Conservation (phyloP, 2,888 invertebrate species). For the Phorcus lineatus region DNA sequence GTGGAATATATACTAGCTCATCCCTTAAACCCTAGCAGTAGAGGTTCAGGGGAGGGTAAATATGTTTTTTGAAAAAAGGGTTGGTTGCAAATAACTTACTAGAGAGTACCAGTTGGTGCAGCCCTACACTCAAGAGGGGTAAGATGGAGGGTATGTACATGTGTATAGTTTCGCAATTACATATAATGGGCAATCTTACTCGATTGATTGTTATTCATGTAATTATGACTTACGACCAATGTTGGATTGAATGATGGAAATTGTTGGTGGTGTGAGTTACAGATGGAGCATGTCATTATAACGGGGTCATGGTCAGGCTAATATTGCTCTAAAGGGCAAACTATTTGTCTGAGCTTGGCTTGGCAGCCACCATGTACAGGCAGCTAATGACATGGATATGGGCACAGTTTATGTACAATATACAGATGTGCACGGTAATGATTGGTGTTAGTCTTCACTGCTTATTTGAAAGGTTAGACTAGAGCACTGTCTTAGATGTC, state of each 20-base stretch:
- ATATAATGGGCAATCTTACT: too few species aligned
- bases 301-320: not conserved
- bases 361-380: not conserved
- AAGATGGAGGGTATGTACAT: too few species aligned
- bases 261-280: slow-evolving; percentile 3
- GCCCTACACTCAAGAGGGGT: too few species aligned
- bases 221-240: too few species aligned
- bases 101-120: too few species aligned
- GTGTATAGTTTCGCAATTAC: too few species aligned
- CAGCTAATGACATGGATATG: not conserved
- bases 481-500: not conserved
- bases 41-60: too few species aligned
- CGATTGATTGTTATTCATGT: too few species aligned
- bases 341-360: not conserved
- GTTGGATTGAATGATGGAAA: not conserved
- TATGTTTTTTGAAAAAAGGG: too few species aligned
- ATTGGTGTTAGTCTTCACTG: not conserved
- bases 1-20: too few species aligned
- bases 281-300: not conserved
- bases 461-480: not conserved
- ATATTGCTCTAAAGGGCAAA: not conserved
- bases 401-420: not conserved
- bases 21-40: too few species aligned
- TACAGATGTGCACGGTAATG: not conserved
- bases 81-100: too few species aligned